Percentiles rank a stretch among this genome's conserved stretches.
These are phyloP conservation scores for Todiramphus saurophagus DNA, from an alignment of 2,113 vertebrate genomes.

Conservation along the genomic window DNA sequence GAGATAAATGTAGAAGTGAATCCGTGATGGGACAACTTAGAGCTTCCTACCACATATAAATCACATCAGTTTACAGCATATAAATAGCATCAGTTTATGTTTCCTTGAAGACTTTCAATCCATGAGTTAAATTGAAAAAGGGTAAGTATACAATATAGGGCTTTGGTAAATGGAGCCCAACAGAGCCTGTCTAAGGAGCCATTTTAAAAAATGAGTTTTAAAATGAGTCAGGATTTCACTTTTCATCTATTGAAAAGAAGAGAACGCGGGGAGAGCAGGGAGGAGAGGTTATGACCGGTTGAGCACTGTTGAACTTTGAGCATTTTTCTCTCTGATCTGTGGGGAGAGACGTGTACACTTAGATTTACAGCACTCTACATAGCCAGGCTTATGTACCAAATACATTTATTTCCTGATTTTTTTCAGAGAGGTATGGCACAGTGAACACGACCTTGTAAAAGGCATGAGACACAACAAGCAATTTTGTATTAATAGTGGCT, in stretches of 20 bases:
- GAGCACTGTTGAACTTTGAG: background rate
- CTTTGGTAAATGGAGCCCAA: background rate
- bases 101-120: background rate
- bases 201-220: background rate
- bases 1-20: background rate
- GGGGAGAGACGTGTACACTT: background rate
- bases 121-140: background rate
- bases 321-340: background rate
- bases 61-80: background rate
- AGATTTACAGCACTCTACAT: background rate
- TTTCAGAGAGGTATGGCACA: background rate
- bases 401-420: background rate
- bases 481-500: background rate
- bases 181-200: background rate
- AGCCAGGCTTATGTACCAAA: background rate
- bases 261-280: background rate
- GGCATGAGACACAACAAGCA: background rate
- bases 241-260: background rate
- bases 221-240: background rate
- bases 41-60: background rate
- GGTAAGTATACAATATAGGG: background rate
- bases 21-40: background rate
- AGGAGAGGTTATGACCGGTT: background rate
- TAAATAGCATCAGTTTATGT: background rate
- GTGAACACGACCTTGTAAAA: background rate